These are phyloP conservation scores for Galeopsomyia nigrocyanea DNA, from an alignment of 2,888 invertebrate genomes.

Conservation along the genomic window DNA sequence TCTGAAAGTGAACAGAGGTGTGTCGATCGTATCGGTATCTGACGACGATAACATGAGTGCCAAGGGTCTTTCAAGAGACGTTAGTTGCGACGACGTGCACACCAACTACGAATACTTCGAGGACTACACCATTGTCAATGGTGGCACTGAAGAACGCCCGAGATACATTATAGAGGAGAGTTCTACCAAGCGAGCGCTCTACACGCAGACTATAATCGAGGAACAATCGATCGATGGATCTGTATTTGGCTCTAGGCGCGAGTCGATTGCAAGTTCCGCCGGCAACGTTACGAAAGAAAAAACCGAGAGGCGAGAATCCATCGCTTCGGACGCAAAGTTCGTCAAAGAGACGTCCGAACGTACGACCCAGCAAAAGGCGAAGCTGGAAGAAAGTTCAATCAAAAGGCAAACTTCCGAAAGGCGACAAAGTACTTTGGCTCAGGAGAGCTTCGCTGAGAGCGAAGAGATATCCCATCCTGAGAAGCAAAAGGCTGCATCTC, in stretches of 20 bases:
- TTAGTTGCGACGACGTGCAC: constrained; percentile 72
- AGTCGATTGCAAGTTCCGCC: constrained; percentile 2
- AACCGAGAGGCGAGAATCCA: neutral
- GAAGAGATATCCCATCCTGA: constrained; percentile 24
- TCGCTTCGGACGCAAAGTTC: neutral
- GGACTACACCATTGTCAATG: constrained; percentile 54
- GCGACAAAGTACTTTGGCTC: constrained; percentile 39
- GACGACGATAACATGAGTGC: constrained; percentile 74
- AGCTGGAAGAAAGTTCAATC: constrained; percentile 44
- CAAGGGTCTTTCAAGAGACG: constrained; percentile 73
- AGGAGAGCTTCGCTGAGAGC: constrained; percentile 25
- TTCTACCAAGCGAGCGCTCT: constrained; percentile 52
- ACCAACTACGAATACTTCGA: constrained; percentile 43
- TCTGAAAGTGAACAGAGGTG: constrained; percentile 68
- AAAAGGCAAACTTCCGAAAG: constrained; percentile 48
- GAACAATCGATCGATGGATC: constrained; percentile 72
- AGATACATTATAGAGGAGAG: constrained; percentile 54
- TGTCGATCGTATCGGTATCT: constrained; percentile 78
- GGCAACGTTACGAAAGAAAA: no score
- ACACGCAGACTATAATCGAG: constrained; percentile 65
- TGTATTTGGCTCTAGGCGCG: constrained; percentile 63
- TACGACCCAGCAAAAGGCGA: constrained; percentile 39
- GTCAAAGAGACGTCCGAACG: constrained; percentile 20
- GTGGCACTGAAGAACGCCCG: constrained; percentile 51
- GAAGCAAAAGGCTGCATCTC: constrained; percentile 29